Evolutionary conservation across 1,140 invertebrate genomes (phyloP).

Genomic region (Atta cephalotes): DNA sequence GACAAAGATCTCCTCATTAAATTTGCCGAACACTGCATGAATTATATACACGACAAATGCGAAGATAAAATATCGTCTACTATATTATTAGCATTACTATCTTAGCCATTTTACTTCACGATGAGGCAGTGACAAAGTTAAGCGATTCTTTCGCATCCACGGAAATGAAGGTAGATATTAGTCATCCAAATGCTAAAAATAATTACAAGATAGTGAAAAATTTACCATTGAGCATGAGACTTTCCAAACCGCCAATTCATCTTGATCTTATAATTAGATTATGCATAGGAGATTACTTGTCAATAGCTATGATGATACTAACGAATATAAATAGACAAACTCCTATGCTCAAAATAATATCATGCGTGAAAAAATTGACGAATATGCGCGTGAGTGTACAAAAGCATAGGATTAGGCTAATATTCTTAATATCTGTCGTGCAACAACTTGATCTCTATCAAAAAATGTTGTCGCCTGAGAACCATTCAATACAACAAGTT

Average conservation of each 20-base stretch:
- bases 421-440: conserved; percentile 58
- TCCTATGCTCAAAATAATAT: conserved; percentile 29
- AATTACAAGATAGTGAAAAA: neutral
- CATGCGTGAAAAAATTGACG: conserved; percentile 63
- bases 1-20: conserved; percentile 78
- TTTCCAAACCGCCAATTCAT: conserved; percentile 74
- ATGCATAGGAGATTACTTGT: conserved; percentile 69
- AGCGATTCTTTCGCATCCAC: conserved; percentile 68
- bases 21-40: conserved; percentile 59
- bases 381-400: conserved; percentile 69
- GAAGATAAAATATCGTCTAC: too few relatives aligned
- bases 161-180: conserved; percentile 17
- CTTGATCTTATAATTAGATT: conserved; percentile 62
- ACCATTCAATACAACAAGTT: conserved; percentile 76
- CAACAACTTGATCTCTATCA: conserved; percentile 63
- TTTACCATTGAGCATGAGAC: neutral
- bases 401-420: conserved; percentile 78
- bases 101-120: conserved; percentile 68
- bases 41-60: neutral
- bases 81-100: conserved; percentile 26
- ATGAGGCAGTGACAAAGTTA: conserved; percentile 56
- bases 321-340: conserved; percentile 55
- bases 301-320: conserved; percentile 17
- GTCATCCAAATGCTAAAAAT: neutral
- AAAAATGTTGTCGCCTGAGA: conserved; percentile 62